Conservation (phyloP, 2,888 invertebrate genomes). For the Coelogynopora nodosa region DNA sequence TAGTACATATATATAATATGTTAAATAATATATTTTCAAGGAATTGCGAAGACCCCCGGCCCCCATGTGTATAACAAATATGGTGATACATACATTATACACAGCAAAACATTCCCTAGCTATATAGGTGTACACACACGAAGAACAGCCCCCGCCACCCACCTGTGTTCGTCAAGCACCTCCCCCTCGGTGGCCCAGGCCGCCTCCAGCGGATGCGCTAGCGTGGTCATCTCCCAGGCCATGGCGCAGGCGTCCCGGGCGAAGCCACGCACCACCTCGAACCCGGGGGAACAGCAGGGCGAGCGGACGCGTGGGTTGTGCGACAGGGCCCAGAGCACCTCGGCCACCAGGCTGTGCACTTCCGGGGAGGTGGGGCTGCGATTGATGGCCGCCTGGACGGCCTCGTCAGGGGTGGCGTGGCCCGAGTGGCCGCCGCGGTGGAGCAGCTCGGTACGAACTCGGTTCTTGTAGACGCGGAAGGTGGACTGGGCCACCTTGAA, state of each 20-base stretch:
- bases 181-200: constrained; percentile 59
- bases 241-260: constrained; percentile 60
- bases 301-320: constrained; percentile 57
- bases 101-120: too few species aligned
- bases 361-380: constrained; percentile 52
- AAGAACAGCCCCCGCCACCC: too few species aligned
- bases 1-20: too few species aligned
- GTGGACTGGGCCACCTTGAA: constrained; percentile 58
- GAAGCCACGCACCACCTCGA: constrained; percentile 58
- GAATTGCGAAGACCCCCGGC: too few species aligned
- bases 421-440: constrained; percentile 54
- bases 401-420: constrained; percentile 60
- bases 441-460: constrained; percentile 59
- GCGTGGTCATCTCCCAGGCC: constrained; percentile 60
- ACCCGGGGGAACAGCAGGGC: constrained; percentile 51
- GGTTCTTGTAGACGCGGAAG: constrained; percentile 61
- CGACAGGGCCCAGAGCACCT: constrained; percentile 59
- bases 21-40: too few species aligned
- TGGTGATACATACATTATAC: too few species aligned
- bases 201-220: constrained; percentile 59
- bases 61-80: too few species aligned
- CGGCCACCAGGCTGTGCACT: constrained; percentile 47
- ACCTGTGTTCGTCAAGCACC: constrained; percentile 60
- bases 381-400: constrained; percentile 61
- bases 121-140: too few species aligned